These are phyloP conservation scores for Anguilla anguilla DNA, from an alignment of 2,797 vertebrate species.

Conservation along the genomic window DNA sequence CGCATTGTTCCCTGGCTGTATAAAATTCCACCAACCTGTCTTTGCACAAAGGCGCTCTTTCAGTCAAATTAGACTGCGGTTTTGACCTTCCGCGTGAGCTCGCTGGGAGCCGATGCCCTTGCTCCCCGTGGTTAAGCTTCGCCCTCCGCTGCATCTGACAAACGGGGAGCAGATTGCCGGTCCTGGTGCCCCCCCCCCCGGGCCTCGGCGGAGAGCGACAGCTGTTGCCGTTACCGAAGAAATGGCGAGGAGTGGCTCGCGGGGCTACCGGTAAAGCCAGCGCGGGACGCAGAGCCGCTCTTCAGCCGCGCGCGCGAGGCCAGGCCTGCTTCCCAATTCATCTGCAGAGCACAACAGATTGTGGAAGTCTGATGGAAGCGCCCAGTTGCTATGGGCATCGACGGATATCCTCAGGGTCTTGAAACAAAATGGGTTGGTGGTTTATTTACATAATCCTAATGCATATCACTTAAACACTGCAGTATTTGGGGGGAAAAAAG, in stretches of 20 bases:
- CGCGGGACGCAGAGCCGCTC: background rate
- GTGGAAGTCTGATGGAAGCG: background rate
- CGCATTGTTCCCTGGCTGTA: background rate
- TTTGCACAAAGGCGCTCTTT: background rate
- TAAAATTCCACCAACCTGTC: background rate
- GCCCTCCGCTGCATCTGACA: constrained; percentile 13
- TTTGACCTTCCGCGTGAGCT: constrained; percentile 11
- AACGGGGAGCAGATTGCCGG: constrained; percentile 20
- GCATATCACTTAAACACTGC: background rate
- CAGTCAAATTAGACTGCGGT: background rate
- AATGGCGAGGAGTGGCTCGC: background rate
- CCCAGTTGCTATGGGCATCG: background rate
- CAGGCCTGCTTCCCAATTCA: background rate
- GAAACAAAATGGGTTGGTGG: background rate
- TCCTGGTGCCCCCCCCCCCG: background rate
- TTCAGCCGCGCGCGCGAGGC: background rate
- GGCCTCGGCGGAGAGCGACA: background rate
- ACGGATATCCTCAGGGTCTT: background rate
- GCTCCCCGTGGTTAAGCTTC: constrained; percentile 12
- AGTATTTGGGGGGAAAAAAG: background rate
- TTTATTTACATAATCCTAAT: background rate
- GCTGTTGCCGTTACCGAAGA: background rate
- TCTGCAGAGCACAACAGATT: background rate
- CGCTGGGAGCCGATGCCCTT: background rate
- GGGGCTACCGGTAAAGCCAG: background rate